phyloP scores from a whole-genome alignment of 2,113 vertebrate genomes.

The Piprites chloris region DNA sequence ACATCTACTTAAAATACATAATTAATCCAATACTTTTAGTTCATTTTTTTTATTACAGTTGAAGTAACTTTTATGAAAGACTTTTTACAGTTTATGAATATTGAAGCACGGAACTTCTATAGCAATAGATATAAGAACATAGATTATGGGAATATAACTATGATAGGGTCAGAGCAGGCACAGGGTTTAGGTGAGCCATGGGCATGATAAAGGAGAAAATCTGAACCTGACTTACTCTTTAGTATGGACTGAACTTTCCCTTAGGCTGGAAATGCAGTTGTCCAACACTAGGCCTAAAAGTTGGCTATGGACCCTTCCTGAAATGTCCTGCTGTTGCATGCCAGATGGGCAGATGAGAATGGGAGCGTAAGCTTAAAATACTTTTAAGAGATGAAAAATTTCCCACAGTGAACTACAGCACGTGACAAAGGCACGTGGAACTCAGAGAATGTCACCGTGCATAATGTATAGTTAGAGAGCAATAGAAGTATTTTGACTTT shows the following conservation, averaged over 20 bases:
- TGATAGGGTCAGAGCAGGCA: neutral
- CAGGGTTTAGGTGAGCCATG: neutral
- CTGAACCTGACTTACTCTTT: neutral
- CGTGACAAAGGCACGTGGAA: neutral
- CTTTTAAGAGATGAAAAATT: neutral
- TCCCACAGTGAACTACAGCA: neutral
- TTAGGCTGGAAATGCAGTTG: neutral
- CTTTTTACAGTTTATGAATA: neutral
- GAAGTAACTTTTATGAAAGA: neutral
- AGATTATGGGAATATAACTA: neutral
- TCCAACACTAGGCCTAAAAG: neutral
- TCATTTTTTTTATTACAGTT: neutral
- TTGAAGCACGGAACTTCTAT: neutral
- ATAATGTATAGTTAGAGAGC: neutral
- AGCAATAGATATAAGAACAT: neutral
- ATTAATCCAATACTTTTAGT: neutral
- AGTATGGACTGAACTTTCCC: neutral
- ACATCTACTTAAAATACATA: neutral
- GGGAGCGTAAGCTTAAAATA: neutral
- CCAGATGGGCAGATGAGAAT: neutral
- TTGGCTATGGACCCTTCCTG: neutral
- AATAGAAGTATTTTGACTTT: neutral
- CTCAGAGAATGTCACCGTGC: fast-evolving
- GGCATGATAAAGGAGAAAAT: neutral
- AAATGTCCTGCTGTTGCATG: neutral